Evolutionary conservation across 2,113 vertebrate species (phyloP).

Genomic region (Eurypyga helias): DNA sequence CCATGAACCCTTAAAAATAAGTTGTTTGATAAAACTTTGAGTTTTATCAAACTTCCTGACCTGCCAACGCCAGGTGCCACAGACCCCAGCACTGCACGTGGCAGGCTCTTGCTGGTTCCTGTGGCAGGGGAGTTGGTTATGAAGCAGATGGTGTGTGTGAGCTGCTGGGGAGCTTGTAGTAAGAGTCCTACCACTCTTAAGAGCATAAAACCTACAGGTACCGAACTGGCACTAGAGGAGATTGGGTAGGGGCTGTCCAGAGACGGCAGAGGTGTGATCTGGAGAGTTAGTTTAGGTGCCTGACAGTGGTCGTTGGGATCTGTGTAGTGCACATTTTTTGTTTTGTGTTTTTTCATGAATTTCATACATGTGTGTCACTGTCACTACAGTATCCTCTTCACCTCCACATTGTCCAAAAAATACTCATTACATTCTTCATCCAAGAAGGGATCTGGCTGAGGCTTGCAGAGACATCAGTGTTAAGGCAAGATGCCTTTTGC

Average conservation of each 20-base stretch:
- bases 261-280: conserved; percentile 53
- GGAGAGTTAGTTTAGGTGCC: conserved; percentile 58
- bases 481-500: neutral
- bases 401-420: neutral
- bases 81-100: neutral
- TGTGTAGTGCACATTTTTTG: conserved; percentile 46
- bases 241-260: neutral
- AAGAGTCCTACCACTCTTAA: neutral
- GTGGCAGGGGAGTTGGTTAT: neutral
- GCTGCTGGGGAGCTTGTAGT: neutral
- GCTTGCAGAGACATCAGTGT: neutral
- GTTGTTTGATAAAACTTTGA: neutral
- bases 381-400: conserved; percentile 45
- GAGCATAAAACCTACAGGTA: neutral
- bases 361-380: conserved; percentile 49
- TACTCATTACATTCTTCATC: neutral
- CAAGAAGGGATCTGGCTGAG: neutral
- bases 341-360: conserved; percentile 55
- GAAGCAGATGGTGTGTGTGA: neutral
- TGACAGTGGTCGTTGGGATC: conserved; percentile 11
- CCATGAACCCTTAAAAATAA: neutral
- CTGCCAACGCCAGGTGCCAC: conserved; percentile 26
- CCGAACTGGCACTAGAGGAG: neutral
- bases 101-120: neutral
- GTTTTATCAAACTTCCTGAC: neutral